phyloP scores from a whole-genome alignment of 2,797 vertebrate species.

The Pangasius krempfi region DNA sequence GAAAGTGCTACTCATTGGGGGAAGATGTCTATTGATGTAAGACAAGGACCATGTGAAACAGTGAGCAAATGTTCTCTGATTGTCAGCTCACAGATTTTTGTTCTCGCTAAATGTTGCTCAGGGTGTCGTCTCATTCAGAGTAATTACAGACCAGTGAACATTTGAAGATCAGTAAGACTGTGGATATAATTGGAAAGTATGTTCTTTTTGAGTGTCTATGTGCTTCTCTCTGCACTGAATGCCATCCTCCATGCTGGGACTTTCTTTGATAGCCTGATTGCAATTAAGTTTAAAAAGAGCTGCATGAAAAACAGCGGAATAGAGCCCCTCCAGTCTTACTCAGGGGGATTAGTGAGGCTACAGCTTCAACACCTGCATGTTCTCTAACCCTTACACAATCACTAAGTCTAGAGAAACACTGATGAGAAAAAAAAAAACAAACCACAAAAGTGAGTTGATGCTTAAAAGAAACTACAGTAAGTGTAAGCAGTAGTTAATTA shows the following conservation, averaged over 20 bases:
- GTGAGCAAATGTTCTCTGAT: slow-evolving; percentile 41
- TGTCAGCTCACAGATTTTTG: slow-evolving; percentile 58
- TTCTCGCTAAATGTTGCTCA: slow-evolving; percentile 49
- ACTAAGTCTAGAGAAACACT: slow-evolving; percentile 3
- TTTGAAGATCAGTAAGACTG: slow-evolving; percentile 66
- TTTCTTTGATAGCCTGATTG: slow-evolving; percentile 55
- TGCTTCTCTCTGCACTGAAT: slow-evolving; percentile 26
- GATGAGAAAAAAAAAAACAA: background rate
- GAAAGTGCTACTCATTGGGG: slow-evolving; percentile 48
- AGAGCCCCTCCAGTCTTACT: background rate
- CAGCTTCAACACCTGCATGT: slow-evolving; percentile 17
- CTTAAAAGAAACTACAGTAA: background rate
- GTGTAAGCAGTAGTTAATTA: slow-evolving; percentile 25
- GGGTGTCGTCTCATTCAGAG: slow-evolving; percentile 66
- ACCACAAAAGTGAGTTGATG: background rate
- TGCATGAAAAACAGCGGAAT: slow-evolving; percentile 37
- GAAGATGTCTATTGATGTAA: slow-evolving; percentile 48
- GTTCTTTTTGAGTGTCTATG: slow-evolving; percentile 50
- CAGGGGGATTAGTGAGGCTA: slow-evolving; percentile 14
- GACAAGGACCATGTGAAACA: slow-evolving; percentile 36
- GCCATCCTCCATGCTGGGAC: slow-evolving; percentile 18
- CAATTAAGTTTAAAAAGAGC: slow-evolving; percentile 45
- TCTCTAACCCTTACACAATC: slow-evolving; percentile 14
- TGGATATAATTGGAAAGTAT: slow-evolving; percentile 65
- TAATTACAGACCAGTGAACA: slow-evolving; percentile 67